Percentiles rank a stretch among this genome's conserved stretches.
Evolutionary conservation across 1,140 invertebrate species (phyloP).

Genomic region (Charaxes varanes): DNA sequence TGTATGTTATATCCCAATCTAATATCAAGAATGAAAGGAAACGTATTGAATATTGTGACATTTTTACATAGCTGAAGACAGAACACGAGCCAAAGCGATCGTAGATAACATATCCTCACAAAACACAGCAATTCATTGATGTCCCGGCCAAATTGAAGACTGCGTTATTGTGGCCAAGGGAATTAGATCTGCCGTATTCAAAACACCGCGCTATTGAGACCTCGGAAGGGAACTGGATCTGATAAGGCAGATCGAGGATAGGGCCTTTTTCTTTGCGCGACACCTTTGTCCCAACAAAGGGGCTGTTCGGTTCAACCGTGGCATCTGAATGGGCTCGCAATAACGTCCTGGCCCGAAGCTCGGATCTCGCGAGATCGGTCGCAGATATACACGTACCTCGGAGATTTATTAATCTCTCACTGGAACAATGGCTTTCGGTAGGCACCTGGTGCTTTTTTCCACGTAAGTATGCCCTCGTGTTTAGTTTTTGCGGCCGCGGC

Average conservation of each 20-base stretch:
- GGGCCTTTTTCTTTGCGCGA: conserved; percentile 69
- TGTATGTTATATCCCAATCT: no score
- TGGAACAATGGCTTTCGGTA: conserved; percentile 67
- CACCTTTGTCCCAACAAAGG: conserved; percentile 69
- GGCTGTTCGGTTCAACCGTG: conserved; percentile 64
- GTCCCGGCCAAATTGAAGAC: conserved; percentile 34
- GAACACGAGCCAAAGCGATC: conserved; percentile 10
- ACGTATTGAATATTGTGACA: background rate
- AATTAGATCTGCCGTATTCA: conserved; percentile 65
- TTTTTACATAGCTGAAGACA: conserved; percentile 1
- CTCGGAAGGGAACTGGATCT: conserved; percentile 70
- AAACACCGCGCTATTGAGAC: conserved; percentile 58
- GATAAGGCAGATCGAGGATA: conserved; percentile 71
- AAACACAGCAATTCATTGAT: conserved; percentile 11
- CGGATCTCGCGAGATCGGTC: conserved; percentile 65
- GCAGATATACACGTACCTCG: conserved; percentile 62
- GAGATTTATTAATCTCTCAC: conserved; percentile 72
- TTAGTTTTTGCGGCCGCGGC: conserved; percentile 1
- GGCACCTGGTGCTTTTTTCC: conserved; percentile 69
- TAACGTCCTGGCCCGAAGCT: conserved; percentile 57
- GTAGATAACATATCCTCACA: conserved; percentile 8
- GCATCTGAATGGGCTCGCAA: conserved; percentile 69
- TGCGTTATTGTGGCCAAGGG: conserved; percentile 51
- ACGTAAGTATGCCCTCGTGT: conserved; percentile 17
- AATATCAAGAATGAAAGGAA: background rate